A percentile compares a stretch with the other conserved stretches of the same genome.
phyloP scores from a whole-genome alignment of 2,797 vertebrate genomes.

The Myotis vivesi region DNA sequence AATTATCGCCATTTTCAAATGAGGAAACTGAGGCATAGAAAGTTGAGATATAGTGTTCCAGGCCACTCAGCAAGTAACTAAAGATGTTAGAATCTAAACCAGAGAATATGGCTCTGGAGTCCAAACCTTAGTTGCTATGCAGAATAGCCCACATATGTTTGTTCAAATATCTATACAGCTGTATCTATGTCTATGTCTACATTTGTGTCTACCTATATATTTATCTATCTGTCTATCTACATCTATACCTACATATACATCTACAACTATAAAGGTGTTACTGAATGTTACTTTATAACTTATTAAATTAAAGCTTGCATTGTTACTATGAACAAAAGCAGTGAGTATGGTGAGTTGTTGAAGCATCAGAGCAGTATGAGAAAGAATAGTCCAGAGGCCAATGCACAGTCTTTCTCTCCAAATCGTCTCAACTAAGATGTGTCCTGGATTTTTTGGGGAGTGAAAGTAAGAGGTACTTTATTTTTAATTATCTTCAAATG shows the following conservation, averaged over 20 bases:
- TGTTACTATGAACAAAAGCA: not conserved
- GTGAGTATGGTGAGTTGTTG: not conserved
- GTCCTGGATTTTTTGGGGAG: not conserved
- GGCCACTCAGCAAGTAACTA: not conserved
- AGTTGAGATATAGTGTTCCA: not conserved
- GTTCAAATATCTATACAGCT: not conserved
- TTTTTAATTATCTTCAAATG: constrained; percentile 70
- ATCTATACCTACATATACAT: not conserved
- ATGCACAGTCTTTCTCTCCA: not conserved
- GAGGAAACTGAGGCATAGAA: not conserved
- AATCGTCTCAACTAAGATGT: not conserved
- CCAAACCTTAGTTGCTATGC: not conserved
- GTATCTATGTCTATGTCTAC: not conserved
- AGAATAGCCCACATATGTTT: not conserved
- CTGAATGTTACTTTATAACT: not conserved
- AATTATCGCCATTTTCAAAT: not conserved
- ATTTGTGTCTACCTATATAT: not conserved
- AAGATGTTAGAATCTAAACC: not conserved
- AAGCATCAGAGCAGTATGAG: not conserved
- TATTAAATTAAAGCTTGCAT: not conserved
- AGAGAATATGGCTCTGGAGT: not conserved
- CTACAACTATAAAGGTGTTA: not conserved
- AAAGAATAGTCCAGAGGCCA: not conserved
- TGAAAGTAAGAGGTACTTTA: constrained; percentile 43
- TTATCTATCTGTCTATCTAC: not conserved